These are phyloP conservation scores for Eidolon helvum DNA, from an alignment of 2,113 vertebrate genomes.

Conservation along the genomic window DNA sequence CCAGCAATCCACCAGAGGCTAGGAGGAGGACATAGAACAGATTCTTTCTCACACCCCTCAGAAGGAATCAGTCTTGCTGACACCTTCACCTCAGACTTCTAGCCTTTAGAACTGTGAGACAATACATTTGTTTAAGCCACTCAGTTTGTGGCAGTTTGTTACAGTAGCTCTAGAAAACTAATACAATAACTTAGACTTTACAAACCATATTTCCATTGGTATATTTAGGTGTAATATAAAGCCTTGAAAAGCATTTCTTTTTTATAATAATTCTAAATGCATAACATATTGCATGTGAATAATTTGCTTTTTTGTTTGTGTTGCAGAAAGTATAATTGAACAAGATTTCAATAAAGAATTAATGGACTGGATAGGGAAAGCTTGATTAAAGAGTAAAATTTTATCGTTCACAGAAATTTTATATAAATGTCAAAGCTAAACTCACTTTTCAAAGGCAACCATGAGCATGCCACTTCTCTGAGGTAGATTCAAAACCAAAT, in stretches of 20 bases:
- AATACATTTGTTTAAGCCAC: not conserved
- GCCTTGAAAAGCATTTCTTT: not conserved
- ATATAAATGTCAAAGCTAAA: not conserved
- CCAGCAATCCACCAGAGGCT: not conserved
- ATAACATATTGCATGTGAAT: not conserved
- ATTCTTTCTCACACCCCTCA: not conserved
- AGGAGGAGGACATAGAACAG: not conserved
- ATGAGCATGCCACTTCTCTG: not conserved
- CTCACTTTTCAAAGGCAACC: not conserved
- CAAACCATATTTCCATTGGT: not conserved
- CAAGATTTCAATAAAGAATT: slow-evolving; percentile 16
- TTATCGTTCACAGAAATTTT: not conserved
- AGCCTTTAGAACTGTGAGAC: not conserved
- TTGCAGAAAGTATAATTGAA: not conserved
- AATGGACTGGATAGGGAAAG: not conserved
- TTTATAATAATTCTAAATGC: not conserved
- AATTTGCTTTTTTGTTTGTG: not conserved
- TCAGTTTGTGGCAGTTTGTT: not conserved
- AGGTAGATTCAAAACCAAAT: not conserved
- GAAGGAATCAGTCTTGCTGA: not conserved
- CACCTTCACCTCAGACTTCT: not conserved
- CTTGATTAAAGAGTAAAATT: not conserved
- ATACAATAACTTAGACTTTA: not conserved
- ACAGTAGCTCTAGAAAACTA: not conserved
- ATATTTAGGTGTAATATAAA: not conserved